Evolutionary conservation across 2,797 vertebrate genomes (phyloP), one percentile per base, ranked within the genome.

Genomic region (Orestias chungarensis): DNA sequence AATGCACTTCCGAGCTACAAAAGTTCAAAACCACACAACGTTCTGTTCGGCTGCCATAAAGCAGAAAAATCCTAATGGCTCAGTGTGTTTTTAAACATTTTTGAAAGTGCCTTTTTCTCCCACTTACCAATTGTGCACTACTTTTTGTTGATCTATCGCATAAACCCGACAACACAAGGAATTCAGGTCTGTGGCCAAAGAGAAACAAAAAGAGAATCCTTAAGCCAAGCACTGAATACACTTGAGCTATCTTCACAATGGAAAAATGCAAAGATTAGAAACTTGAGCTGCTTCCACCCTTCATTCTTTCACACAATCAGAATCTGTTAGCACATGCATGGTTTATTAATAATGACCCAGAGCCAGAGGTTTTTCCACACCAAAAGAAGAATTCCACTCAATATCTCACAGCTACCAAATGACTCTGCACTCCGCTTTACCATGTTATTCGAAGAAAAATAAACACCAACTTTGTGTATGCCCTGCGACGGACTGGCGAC

Each of bases 331-430:
- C 71, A 70, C 85, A 86, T 18, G 43, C 64, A 82, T 70, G 87
- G 82, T 76, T 91, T 86, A 86, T 88, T 90, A 88, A 71, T 25
- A 74, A 78, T n/a, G 81, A 81, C 85, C 86, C 68, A 72, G 61
- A 65, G 84, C 70, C 61, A 46, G 79, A 81, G 71, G 74, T 86
- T 86, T 86, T 88, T 87, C 85, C 80, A 74, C 57, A 76, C 79
- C 47, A 35, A 75, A 66, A 75, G 79, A 66, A 75, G 7, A 61
- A 81, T 79, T 81, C 47, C 68, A 77, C 76, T 86, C 85, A 59
- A 87, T 86, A 71, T 42, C 71, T 75, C 64, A 25, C 64, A 73
- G 84, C 71, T 81, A 62, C 47, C 69, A 70, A 78, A 81, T 72
- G 81, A 77, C 80, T 85, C 87, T 82, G 85, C 59, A 71, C 73